Evolutionary conservation across 2,888 invertebrate species (phyloP), one percentile per base, ranked within the genome.

Genomic region (Caenorhabditis doughertyi): DNA sequence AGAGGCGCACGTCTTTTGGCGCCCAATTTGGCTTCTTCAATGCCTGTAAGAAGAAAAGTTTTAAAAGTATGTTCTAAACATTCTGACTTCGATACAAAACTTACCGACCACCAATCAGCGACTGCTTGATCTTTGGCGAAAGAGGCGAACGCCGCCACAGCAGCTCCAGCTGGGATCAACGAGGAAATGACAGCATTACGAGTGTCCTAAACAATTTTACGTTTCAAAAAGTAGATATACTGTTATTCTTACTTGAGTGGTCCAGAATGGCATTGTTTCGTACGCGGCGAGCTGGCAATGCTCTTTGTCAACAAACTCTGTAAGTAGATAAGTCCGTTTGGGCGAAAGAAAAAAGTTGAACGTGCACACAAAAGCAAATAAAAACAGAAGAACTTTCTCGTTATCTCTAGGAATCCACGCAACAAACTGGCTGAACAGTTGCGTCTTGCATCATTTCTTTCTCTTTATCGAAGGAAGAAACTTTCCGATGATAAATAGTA

Each of bases 11-110:
- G 71, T 89, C 87, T 25, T 79, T 79, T 55, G 87, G 86, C 0
- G 89, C 89, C 89, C 89, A 89, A 7, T 82, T 68, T n/a, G 89
- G 89, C 68, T 88, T 88, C 55, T 79, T 81, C 39, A 88, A 44
- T 9, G 79, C 44, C 86, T 89, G 67, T 55, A 85, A 68, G 18
- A 79, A 47, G n/a, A 1, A 62, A 39, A 51, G n/a, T n/a, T n/a
- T n/a, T n/a, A n/a, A n/a, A n/a, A n/a, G n/a, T n/a, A n/a, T n/a
- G n/a, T n/a, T n/a, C n/a, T n/a, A n/a, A n/a, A n/a, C n/a, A n/a
- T n/a, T n/a, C n/a, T n/a, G n/a, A n/a, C n/a, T n/a, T n/a, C n/a
- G n/a, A n/a, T n/a, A n/a, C n/a, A n/a, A n/a, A n/a, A 27, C 85
- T 71, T 23, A 88, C 88, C 64, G 81, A 55, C 86, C 87, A 87